Conservation (phyloP, 2,888 invertebrate species). For the Acanthopleura granulata region DNA sequence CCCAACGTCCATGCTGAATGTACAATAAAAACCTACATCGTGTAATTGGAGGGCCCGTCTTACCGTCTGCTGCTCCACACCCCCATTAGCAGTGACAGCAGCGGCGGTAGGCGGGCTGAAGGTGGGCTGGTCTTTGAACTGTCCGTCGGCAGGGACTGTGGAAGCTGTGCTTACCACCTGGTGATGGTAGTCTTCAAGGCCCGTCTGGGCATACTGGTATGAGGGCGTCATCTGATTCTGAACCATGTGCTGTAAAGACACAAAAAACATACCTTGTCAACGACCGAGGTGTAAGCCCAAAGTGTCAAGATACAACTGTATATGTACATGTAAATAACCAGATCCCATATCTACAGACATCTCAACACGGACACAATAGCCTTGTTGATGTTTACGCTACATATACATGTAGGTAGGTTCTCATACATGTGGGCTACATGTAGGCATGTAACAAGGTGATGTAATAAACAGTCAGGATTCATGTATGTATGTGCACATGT, state of each 20-base stretch:
- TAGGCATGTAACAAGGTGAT: too few relatives aligned
- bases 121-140: constrained; percentile 20
- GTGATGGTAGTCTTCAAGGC: constrained; percentile 58
- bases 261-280: not conserved
- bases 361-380: too few relatives aligned
- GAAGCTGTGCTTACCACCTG: constrained; percentile 56
- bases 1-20: constrained; percentile 22
- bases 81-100: constrained; percentile 71
- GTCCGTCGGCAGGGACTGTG: constrained; percentile 28
- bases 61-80: constrained; percentile 76
- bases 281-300: not conserved
- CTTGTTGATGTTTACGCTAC: too few relatives aligned
- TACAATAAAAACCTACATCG: constrained; percentile 41
- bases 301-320: too few relatives aligned
- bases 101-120: constrained; percentile 57
- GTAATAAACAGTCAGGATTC: too few relatives aligned
- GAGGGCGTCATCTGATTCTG: constrained; percentile 82
- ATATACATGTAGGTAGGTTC: too few relatives aligned
- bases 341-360: too few relatives aligned
- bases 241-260: constrained; percentile 85
- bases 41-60: constrained; percentile 63
- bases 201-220: constrained; percentile 65
- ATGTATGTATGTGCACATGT: too few relatives aligned
- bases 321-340: too few relatives aligned
- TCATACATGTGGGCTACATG: too few relatives aligned